Evolutionary conservation across 2,888 invertebrate genomes (phyloP).

Genomic region (Athalia circularis): DNA sequence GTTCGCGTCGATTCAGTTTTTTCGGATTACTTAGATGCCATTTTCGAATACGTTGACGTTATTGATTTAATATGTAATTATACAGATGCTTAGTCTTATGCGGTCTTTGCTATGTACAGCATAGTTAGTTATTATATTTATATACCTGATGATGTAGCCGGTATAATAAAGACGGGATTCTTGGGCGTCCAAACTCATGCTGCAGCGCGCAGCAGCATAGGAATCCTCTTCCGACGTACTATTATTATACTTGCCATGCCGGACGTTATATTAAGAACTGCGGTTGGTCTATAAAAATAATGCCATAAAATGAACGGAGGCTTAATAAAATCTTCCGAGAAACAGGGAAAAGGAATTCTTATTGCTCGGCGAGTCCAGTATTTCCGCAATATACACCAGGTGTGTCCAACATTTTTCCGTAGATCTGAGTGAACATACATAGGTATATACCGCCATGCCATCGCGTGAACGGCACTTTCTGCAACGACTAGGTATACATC

Average conservation of each 20-base stretch:
- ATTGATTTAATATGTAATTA: too few species aligned
- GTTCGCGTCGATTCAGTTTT: too few species aligned
- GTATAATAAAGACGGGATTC: not conserved
- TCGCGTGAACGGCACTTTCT: not conserved
- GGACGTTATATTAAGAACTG: slow-evolving; percentile 37
- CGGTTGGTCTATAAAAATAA: slow-evolving; percentile 37
- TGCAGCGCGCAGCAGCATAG: not conserved
- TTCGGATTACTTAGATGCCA: too few species aligned
- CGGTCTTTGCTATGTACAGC: not conserved
- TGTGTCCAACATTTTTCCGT: slow-evolving; percentile 69
- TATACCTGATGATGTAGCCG: not conserved
- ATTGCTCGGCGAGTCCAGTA: slow-evolving; percentile 70
- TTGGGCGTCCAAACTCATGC: not conserved
- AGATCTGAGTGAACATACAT: not conserved
- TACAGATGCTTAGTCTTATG: not conserved
- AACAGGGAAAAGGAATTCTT: slow-evolving; percentile 57
- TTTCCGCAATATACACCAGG: slow-evolving; percentile 73
- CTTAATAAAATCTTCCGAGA: slow-evolving; percentile 44
- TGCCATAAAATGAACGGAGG: slow-evolving; percentile 41
- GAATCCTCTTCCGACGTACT: too few species aligned
- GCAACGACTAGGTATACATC: slow-evolving; percentile 15
- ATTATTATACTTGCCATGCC: not conserved
- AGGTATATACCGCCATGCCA: not conserved
- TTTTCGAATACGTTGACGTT: too few species aligned
- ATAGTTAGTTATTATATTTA: not conserved